These are phyloP conservation scores for Mythimna lalbum DNA, from an alignment of 2,888 invertebrate genomes.

Conservation along the genomic window DNA sequence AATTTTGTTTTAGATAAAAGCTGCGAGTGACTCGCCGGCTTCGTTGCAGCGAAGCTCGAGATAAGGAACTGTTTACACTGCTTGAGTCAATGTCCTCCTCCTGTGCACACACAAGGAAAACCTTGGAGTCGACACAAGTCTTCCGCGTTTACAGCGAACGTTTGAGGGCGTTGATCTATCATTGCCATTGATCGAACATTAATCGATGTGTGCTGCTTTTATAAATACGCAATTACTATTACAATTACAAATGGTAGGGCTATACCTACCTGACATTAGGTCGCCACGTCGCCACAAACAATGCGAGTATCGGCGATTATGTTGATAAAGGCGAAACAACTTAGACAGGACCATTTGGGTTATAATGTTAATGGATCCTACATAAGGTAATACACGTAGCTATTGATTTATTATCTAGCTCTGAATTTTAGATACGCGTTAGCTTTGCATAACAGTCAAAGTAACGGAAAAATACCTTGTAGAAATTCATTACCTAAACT, in stretches of 20 bases:
- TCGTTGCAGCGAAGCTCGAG: conserved; percentile 83
- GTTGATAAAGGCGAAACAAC: conserved; percentile 53
- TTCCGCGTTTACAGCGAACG: conserved; percentile 80
- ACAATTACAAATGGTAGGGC: conserved; percentile 59
- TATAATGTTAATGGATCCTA: conserved; percentile 39
- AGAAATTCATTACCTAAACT: not conserved
- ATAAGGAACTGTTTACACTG: conserved; percentile 91
- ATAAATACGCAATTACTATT: conserved; percentile 67
- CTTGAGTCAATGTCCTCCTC: conserved; percentile 90
- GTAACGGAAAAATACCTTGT: not conserved
- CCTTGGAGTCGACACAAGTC: conserved; percentile 83
- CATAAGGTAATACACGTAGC: conserved; percentile 14
- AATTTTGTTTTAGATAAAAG: conserved; percentile 87
- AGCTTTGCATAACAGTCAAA: not conserved
- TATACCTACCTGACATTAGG: conserved; percentile 52
- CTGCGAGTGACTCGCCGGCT: conserved; percentile 80
- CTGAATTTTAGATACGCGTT: not conserved
- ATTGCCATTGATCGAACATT: conserved; percentile 69
- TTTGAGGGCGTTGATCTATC: conserved; percentile 81
- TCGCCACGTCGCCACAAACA: conserved; percentile 59
- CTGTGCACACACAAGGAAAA: conserved; percentile 85
- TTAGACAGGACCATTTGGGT: conserved; percentile 56
- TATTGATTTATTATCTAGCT: conserved; percentile 20
- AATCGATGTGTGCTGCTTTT: conserved; percentile 71
- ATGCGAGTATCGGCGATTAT: conserved; percentile 53